Conservation (phyloP, 2,888 invertebrate species). For the Heliconius sara region DNA sequence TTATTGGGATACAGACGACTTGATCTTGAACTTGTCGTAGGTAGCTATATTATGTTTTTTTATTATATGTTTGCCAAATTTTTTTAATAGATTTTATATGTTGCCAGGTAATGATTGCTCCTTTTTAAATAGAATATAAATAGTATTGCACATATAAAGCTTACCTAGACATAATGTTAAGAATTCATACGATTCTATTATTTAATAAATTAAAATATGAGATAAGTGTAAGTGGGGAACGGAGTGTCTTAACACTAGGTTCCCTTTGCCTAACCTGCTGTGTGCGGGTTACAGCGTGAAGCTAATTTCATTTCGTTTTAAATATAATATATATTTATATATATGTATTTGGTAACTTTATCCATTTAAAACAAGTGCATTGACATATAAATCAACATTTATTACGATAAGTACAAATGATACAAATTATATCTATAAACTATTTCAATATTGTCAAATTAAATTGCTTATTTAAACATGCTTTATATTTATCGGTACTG, state of each 20-base stretch:
- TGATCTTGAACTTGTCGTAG: conserved; percentile 42
- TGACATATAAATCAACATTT: conserved; percentile 17
- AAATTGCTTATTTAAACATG: conserved; percentile 44
- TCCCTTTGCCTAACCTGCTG: too few species aligned
- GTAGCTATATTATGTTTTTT: conserved; percentile 26
- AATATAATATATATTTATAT: too few species aligned
- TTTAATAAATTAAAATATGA: background rate
- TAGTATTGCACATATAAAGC: background rate
- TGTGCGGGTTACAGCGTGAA: too few species aligned
- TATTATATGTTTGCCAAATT: background rate
- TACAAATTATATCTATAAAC: conserved; percentile 26
- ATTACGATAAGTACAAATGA: conserved; percentile 27
- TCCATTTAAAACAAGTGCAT: conserved; percentile 15
- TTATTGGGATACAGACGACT: conserved; percentile 30
- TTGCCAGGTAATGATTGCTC: too few species aligned
- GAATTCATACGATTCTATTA: background rate
- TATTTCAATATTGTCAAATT: conserved; percentile 22
- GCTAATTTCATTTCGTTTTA: too few species aligned
- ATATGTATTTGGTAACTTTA: background rate
- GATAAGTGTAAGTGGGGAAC: too few species aligned
- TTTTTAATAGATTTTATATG: too few species aligned
- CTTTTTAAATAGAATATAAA: too few species aligned
- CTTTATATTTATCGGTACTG: conserved; percentile 62
- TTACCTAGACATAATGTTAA: background rate
- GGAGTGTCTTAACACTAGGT: too few species aligned